A percentile compares a stretch with the other conserved stretches of the same genome.
phyloP scores from a whole-genome alignment of 2,113 vertebrate species.

The Arothron firmamentum region DNA sequence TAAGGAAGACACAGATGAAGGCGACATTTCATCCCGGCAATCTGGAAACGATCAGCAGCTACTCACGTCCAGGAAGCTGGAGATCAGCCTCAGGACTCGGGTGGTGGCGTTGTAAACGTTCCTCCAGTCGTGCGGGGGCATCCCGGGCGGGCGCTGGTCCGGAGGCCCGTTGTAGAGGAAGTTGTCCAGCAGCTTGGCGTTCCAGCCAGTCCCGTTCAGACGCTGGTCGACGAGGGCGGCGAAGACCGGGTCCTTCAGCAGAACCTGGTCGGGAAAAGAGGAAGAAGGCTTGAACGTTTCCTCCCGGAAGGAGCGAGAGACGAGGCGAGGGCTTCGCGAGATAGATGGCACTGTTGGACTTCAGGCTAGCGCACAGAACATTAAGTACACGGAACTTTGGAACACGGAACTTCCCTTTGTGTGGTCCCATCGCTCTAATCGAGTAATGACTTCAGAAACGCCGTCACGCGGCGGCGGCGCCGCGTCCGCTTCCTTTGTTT shows the following conservation, averaged over 20 bases:
- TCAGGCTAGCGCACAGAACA: background rate
- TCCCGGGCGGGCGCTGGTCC: constrained; percentile 57
- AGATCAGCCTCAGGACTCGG: constrained; percentile 76
- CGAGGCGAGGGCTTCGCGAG: too few species aligned
- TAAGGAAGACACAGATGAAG: too few species aligned
- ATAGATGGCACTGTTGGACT: constrained; percentile 66
- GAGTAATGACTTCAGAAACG: too few species aligned
- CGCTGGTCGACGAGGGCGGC: constrained; percentile 67
- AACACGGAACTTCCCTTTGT: too few species aligned
- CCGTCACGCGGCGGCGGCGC: too few species aligned
- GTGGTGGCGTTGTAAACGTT: constrained; percentile 81
- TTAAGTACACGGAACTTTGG: too few species aligned
- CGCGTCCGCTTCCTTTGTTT: too few species aligned
- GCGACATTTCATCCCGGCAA: too few species aligned
- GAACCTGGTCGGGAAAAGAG: constrained; percentile 60
- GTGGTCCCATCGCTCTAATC: too few species aligned
- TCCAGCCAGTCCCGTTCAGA: constrained; percentile 73
- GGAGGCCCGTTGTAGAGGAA: constrained; percentile 82
- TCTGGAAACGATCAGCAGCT: background rate
- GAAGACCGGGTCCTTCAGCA: constrained; percentile 77
- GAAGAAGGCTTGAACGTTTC: background rate
- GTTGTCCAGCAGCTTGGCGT: constrained; percentile 69
- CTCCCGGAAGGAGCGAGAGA: background rate
- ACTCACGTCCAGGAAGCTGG: constrained; percentile 85
- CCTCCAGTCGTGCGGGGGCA: constrained; percentile 75